phyloP scores from a whole-genome alignment of 2,797 vertebrate genomes.

The Chaetophractus vellerosus region DNA sequence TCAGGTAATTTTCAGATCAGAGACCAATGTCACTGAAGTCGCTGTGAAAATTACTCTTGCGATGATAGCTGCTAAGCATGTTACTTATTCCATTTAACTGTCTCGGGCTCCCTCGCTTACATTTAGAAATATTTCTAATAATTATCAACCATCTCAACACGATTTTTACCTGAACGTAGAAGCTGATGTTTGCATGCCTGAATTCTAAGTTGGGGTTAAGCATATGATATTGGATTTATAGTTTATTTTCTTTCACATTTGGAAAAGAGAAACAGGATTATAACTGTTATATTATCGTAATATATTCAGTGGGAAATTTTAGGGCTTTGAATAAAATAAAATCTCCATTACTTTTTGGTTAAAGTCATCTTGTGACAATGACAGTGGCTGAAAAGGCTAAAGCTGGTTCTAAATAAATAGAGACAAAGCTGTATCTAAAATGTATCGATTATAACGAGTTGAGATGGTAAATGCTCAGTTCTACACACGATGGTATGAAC shows the following conservation, averaged over 20 bases:
- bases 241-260: not conserved
- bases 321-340: not conserved
- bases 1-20: not conserved
- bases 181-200: not conserved
- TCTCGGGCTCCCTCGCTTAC: no score
- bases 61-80: accelerated
- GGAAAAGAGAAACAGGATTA: not conserved
- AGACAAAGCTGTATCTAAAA: not conserved
- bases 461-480: not conserved
- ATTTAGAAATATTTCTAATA: not conserved
- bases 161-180: not conserved
- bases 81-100: accelerated
- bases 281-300: not conserved
- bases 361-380: not conserved
- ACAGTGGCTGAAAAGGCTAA: not conserved
- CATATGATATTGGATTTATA: not conserved
- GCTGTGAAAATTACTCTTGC: accelerated
- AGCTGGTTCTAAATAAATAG: not conserved
- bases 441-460: no score
- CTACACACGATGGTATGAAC: not conserved
- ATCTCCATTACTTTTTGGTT: not conserved
- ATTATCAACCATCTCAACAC: not conserved
- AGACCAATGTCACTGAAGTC: accelerated
- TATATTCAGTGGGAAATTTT: not conserved
- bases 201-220: not conserved